phyloP scores from a whole-genome alignment of 35 echinoderm and acorn worm genomes.

The Ophioderma brevispina region DNA sequence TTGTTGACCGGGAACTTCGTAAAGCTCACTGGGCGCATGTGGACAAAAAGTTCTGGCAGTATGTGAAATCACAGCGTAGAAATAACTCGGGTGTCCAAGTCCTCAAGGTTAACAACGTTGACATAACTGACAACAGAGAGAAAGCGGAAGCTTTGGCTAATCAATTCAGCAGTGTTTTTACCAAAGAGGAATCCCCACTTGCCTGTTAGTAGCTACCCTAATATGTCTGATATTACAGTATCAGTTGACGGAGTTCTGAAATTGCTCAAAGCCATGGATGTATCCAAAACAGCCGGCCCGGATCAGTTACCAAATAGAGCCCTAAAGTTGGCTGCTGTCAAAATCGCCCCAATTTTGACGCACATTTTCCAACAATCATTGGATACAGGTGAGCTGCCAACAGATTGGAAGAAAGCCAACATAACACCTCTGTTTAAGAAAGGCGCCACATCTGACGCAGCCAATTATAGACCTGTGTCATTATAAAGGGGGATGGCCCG shows the following conservation, averaged over 20 bases:
- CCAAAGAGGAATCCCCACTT: constrained; percentile 1
- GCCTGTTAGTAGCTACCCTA: background rate
- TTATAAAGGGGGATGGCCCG: too few relatives aligned
- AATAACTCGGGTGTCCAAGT: background rate
- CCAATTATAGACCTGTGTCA: constrained; percentile 43
- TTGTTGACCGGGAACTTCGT: background rate
- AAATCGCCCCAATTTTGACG: constrained; percentile 2
- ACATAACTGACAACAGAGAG: background rate
- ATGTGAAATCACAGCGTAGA: constrained; percentile 24
- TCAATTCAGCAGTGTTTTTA: constrained; percentile 48
- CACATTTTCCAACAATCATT: constrained; percentile 51
- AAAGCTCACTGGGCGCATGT: background rate
- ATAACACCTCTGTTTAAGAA: constrained; percentile 48
- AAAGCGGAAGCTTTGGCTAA: constrained; percentile 21
- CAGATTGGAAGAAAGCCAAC: constrained; percentile 47
- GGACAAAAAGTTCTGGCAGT: background rate
- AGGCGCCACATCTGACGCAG: constrained; percentile 25
- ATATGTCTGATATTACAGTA: constrained; percentile 16
- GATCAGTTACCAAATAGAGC: constrained; percentile 29
- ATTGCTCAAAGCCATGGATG: constrained; percentile 24
- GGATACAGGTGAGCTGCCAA: constrained; percentile 25
- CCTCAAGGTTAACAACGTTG: background rate
- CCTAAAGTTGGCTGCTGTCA: constrained; percentile 16
- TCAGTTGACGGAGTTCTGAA: constrained; percentile 21
- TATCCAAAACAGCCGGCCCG: constrained; percentile 37